These are phyloP conservation scores for Hydropsyche betteni DNA, from an alignment of 2,888 invertebrate genomes.

Conservation along the genomic window DNA sequence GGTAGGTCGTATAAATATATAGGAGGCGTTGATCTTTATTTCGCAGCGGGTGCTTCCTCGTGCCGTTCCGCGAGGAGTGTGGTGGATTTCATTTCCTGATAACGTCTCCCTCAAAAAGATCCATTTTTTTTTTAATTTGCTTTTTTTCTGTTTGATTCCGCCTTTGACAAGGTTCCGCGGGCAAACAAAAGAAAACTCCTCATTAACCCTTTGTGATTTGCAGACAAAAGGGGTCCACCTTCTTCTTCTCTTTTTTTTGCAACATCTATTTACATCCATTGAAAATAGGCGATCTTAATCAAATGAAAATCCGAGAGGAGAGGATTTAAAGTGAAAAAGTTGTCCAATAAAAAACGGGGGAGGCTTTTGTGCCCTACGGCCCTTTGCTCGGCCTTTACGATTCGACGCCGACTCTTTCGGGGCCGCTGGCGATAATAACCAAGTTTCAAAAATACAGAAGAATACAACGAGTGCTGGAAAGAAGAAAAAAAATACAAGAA, in stretches of 20 bases:
- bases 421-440: slow-evolving; percentile 13
- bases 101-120: slow-evolving; percentile 41
- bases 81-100: slow-evolving; percentile 42
- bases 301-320: slow-evolving; percentile 50
- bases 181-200: slow-evolving; percentile 49
- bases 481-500: too few relatives aligned
- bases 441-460: slow-evolving; percentile 4
- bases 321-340: slow-evolving; percentile 49
- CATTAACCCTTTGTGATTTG: slow-evolving; percentile 51
- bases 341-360: slow-evolving; percentile 44
- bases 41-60: slow-evolving; percentile 2
- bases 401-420: slow-evolving; percentile 6
- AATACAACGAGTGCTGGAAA: background rate
- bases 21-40: slow-evolving; percentile 20
- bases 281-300: slow-evolving; percentile 51
- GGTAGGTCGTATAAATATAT: background rate
- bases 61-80: slow-evolving; percentile 19
- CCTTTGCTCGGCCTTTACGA: slow-evolving; percentile 13
- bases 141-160: slow-evolving; percentile 51
- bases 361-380: slow-evolving; percentile 26
- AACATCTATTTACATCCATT: slow-evolving; percentile 51
- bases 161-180: slow-evolving; percentile 45
- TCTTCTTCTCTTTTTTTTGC: slow-evolving; percentile 34
- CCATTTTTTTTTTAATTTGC: slow-evolving; percentile 41
- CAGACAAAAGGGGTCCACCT: slow-evolving; percentile 49